Percentiles rank a stretch among this genome's conserved stretches.
Evolutionary conservation across 2,113 vertebrate genomes (phyloP).

Genomic region (Syngnathoides biaculeatus): DNA sequence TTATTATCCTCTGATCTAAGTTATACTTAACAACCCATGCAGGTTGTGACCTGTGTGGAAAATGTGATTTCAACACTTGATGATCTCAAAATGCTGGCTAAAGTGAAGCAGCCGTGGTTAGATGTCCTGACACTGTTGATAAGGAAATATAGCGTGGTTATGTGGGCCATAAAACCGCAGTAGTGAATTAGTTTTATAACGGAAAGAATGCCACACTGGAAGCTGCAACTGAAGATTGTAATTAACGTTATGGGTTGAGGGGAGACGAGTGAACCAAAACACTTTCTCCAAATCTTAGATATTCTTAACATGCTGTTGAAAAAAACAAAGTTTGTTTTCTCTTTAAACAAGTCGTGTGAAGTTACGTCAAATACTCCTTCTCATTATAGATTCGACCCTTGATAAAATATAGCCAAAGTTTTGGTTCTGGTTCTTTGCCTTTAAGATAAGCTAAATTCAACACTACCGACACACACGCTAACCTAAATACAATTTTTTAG

Average conservation of each 20-base stretch:
- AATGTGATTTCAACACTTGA: constrained; percentile 50
- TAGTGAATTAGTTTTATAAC: constrained; percentile 6
- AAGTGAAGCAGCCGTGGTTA: constrained; percentile 42
- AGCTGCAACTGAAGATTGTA: constrained; percentile 20
- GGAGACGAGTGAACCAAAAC: constrained; percentile 1
- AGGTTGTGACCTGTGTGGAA: constrained; percentile 32
- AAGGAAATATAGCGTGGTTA: neutral
- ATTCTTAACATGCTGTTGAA: constrained; percentile 10
- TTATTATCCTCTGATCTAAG: neutral
- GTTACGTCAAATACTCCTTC: neutral
- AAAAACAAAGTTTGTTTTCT: neutral
- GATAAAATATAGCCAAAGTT: neutral
- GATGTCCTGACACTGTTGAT: neutral
- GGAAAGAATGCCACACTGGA: constrained; percentile 11
- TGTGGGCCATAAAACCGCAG: neutral
- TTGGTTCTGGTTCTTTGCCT: neutral
- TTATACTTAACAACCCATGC: neutral
- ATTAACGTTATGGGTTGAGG: constrained; percentile 33
- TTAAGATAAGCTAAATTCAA: neutral
- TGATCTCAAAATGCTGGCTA: constrained; percentile 54
- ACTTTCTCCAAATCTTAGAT: constrained; percentile 18
- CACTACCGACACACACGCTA: neutral
- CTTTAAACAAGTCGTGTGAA: neutral
- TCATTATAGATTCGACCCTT: neutral
- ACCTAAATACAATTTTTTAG: neutral